Conservation (phyloP, 2,888 invertebrate genomes). For the Branchellion lobata region DNA sequence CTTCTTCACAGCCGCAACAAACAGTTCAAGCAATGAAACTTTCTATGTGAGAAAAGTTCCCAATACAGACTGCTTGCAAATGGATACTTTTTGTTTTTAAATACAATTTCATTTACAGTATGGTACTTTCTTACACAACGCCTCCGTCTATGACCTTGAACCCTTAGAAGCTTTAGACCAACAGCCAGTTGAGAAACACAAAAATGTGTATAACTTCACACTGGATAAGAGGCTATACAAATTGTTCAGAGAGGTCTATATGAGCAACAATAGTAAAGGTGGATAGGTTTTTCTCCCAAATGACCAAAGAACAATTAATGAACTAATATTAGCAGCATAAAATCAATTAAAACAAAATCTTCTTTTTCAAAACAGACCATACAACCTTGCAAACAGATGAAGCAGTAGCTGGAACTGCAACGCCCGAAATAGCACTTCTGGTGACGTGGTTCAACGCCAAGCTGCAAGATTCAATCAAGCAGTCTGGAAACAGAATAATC, state of each 20-base stretch:
- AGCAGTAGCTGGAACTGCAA: neutral
- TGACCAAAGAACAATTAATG: too few relatives aligned
- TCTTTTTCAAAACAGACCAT: neutral
- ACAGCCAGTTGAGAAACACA: neutral
- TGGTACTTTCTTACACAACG: neutral
- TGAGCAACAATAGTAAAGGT: neutral
- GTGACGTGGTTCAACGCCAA: neutral
- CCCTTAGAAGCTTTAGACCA: neutral
- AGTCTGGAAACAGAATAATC: neutral
- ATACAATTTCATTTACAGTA: neutral
- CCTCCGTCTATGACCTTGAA: neutral
- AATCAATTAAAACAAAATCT: neutral
- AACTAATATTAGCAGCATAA: neutral
- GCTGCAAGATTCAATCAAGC: neutral
- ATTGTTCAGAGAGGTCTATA: neutral
- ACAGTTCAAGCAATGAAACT: neutral
- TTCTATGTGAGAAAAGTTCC: neutral
- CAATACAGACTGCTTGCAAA: neutral
- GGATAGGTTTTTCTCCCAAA: neutral
- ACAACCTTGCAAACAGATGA: neutral
- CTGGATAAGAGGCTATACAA: neutral
- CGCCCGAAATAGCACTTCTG: neutral
- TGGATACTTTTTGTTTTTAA: too few relatives aligned
- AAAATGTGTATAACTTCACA: neutral
- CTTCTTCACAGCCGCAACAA: neutral